A percentile compares a stretch with the other conserved stretches of the same genome.
phyloP scores from a whole-genome alignment of 2,113 vertebrate species.

The Tragelaphus imberbis region DNA sequence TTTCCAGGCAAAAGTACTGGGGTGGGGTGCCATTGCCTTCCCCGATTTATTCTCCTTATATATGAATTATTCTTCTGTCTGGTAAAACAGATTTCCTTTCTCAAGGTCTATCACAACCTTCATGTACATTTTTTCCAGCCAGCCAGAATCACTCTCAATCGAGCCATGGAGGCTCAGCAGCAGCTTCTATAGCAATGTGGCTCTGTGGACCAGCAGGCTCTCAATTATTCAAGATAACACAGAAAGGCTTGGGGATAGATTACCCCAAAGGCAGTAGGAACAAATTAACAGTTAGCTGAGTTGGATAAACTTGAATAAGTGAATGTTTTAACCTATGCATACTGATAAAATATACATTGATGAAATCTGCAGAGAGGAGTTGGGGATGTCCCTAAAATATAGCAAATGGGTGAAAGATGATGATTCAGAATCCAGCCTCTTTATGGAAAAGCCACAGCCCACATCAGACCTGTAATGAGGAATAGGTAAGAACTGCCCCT shows the following conservation, averaged over 20 bases:
- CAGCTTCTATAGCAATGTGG: not conserved
- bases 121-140: not conserved
- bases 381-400: not conserved
- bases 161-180: not conserved
- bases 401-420: not conserved
- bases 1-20: too few relatives aligned
- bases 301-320: slow-evolving; percentile 36
- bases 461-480: not conserved
- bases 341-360: not conserved
- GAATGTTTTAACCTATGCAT: not conserved
- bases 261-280: not conserved
- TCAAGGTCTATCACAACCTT: not conserved
- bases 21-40: too few relatives aligned
- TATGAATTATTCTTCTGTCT: not conserved
- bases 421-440: not conserved
- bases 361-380: not conserved
- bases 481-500: not conserved
- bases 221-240: slow-evolving; percentile 48
- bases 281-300: slow-evolving; percentile 16
- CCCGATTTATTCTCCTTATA: not conserved
- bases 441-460: not conserved
- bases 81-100: slow-evolving; percentile 5
- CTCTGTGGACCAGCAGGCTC: not conserved
- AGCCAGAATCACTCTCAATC: not conserved
- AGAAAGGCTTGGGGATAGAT: slow-evolving; percentile 15